phyloP scores from a whole-genome alignment of 2,797 vertebrate species.

The Loriculus beryllinus region DNA sequence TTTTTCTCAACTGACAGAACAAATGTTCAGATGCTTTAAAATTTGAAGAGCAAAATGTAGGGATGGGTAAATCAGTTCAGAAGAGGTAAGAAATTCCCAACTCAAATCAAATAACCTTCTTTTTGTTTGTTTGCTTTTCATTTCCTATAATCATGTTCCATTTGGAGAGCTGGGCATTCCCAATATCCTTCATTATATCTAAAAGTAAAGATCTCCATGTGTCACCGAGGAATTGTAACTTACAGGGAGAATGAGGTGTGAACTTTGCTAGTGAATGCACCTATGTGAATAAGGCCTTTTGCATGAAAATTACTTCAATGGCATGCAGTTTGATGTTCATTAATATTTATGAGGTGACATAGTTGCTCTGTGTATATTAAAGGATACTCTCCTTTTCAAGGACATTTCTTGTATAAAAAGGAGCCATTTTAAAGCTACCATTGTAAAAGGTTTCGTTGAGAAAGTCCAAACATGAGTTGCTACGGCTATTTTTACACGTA shows the following conservation, averaged over 20 bases:
- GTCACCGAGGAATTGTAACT: not conserved
- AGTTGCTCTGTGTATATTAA: not conserved
- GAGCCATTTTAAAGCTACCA: not conserved
- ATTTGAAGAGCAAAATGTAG: constrained; percentile 60
- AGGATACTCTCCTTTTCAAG: not conserved
- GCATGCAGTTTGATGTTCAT: not conserved
- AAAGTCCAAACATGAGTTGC: not conserved
- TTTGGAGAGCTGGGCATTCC: not conserved
- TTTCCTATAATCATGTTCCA: not conserved
- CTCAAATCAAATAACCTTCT: not conserved
- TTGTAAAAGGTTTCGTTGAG: not conserved
- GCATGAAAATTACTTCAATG: not conserved
- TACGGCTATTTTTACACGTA: not conserved
- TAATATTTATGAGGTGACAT: not conserved
- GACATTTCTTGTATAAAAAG: not conserved
- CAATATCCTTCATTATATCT: not conserved
- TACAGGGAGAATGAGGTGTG: not conserved
- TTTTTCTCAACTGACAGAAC: constrained; percentile 61
- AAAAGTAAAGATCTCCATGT: not conserved
- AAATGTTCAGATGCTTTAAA: constrained; percentile 69
- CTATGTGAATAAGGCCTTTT: not conserved
- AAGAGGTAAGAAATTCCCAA: not conserved
- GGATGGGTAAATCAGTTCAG: not conserved
- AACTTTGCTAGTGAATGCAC: not conserved
- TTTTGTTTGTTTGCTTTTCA: not conserved